Base-by-base conservation (phyloP, 2,797 vertebrate genomes). In the Enteromius treurensis region DNA sequence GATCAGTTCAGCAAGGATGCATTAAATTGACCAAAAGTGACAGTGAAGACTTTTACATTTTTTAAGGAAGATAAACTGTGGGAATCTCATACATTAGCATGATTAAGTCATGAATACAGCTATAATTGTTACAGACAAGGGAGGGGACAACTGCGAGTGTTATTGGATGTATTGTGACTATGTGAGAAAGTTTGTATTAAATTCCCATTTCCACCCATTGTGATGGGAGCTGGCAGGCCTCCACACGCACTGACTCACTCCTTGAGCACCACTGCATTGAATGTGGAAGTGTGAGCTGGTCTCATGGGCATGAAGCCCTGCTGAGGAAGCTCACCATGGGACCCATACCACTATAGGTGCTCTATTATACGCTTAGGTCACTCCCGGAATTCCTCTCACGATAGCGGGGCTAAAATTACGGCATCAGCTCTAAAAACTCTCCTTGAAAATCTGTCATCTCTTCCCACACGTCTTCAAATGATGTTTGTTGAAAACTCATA, bases 151-250 rank as follows among this genome's bases (percentile, higher is more conserved):
- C 9, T 74, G 60, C 77, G 60, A 65, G 34, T 83, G 77, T 79
- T 78, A 82, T 45, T 83, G 77, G 42, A 86, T 77, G 49, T 49
- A 80, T 77, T 85, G 62, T 70, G 40, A 53, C 65, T 85, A 93
- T 92, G 93, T 95, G 95, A 95, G 94, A 95, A 95, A 93, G 94
- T 94, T 93, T 95, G 94, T 94, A 94, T 94, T 93, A 93, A 93
- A 93, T 94, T 95, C 93, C 91, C 92, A 95, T 94, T 96, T 96
- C 95, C 95, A 90, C 89, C 93, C 91, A 95, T 96, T 96, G 94
- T 96, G 90, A 93, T 88, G 85, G 14, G 71, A 91, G 89, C 91
- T 95, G 94, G 94, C 94, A 88, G 34, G 65, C 79, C 87, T 94
- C 94, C 94, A 95, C 94, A 94, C 91, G 92, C 92, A 92, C 91